These are phyloP conservation scores for Altica lythri DNA, from an alignment of 2,888 invertebrate species.

Conservation along the genomic window DNA sequence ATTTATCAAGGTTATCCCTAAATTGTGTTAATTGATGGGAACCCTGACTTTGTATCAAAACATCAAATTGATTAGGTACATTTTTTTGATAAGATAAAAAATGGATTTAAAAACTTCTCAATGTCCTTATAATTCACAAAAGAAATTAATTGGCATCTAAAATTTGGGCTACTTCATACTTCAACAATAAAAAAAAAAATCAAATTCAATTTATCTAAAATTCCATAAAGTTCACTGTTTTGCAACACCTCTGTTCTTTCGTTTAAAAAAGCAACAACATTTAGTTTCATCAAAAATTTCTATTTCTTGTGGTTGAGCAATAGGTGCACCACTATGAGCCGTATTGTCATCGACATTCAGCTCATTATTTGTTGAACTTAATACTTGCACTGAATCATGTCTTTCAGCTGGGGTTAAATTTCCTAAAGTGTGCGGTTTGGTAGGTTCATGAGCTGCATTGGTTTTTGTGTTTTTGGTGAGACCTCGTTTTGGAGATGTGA, in stretches of 20 bases:
- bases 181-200: conserved; percentile 23
- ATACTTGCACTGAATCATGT: conserved; percentile 98
- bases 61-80: conserved; percentile 17
- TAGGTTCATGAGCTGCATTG: conserved; percentile 82
- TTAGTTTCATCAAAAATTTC: conserved; percentile 96
- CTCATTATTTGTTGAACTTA: conserved; percentile 96
- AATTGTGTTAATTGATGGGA: conserved; percentile 28
- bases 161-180: conserved; percentile 24
- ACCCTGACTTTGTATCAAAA: conserved; percentile 30
- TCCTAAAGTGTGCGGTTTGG: conserved; percentile 79
- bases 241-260: conserved; percentile 84
- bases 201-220: conserved; percentile 19
- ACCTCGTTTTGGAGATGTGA: conserved; percentile 82
- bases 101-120: conserved; percentile 16
- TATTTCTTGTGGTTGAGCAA: conserved; percentile 89
- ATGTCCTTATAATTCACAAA: conserved; percentile 16
- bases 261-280: conserved; percentile 98
- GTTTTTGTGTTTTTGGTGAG: conserved; percentile 64
- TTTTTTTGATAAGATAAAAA: conserved; percentile 23
- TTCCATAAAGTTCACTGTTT: conserved; percentile 43
- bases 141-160: conserved; percentile 17
- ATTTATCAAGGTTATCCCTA: conserved; percentile 15
- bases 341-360: conserved; percentile 93
- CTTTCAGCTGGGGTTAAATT: conserved; percentile 92
- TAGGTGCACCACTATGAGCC: conserved; percentile 96